A percentile compares a stretch with the other conserved stretches of the same genome.
These are phyloP conservation scores for Monoplex corrugatus DNA, from an alignment of 2,888 invertebrate genomes.

Conservation along the genomic window DNA sequence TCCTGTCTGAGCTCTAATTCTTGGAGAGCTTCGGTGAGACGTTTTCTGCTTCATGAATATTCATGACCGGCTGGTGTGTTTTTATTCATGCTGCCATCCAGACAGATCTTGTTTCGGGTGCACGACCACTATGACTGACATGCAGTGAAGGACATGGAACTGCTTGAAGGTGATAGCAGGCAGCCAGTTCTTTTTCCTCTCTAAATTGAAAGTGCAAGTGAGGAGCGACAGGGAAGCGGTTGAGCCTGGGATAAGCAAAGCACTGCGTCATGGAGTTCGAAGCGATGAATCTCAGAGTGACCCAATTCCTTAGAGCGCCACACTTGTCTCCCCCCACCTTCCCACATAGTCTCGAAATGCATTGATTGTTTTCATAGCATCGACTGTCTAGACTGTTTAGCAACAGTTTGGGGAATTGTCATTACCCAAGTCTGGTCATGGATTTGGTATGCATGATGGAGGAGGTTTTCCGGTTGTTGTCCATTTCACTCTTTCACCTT, in stretches of 20 bases:
- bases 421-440: background rate
- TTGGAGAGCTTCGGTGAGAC: background rate
- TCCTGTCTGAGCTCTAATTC: background rate
- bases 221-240: background rate
- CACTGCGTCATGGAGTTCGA: too few relatives aligned
- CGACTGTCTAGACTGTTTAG: too few relatives aligned
- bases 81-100: background rate
- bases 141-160: background rate
- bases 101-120: conserved; percentile 27
- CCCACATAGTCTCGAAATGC: background rate
- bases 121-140: background rate
- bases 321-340: too few relatives aligned
- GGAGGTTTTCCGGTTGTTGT: too few relatives aligned
- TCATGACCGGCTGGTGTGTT: background rate
- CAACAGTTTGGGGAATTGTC: too few relatives aligned
- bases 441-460: background rate
- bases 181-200: too few relatives aligned
- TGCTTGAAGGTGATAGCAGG: background rate
- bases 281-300: background rate
- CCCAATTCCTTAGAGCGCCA: background rate
- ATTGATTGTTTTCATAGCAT: too few relatives aligned
- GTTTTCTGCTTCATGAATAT: conserved; percentile 38
- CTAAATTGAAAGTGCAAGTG: background rate
- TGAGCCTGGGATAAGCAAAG: background rate
- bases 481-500: too few relatives aligned